phyloP scores from a whole-genome alignment of 2,888 invertebrate species.

The Listrodromus nycthemerus region DNA sequence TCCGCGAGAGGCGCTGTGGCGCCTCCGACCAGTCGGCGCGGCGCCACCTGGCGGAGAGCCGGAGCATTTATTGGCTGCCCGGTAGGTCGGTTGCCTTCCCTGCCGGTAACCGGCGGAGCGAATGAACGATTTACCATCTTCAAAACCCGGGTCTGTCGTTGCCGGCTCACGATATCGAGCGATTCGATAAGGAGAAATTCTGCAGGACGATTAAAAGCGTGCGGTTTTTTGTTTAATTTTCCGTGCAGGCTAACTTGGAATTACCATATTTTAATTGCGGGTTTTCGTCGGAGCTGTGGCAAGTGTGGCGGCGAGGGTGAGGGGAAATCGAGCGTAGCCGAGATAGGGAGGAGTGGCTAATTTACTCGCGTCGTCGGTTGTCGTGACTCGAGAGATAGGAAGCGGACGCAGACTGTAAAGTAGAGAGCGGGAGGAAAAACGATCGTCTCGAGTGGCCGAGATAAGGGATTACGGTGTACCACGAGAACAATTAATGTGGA shows the following conservation, averaged over 20 bases:
- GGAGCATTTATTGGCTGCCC: not conserved
- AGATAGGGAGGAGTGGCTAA: conserved; percentile 49
- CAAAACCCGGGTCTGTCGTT: not conserved
- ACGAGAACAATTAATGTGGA: conserved; percentile 37
- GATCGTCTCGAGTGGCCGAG: conserved; percentile 64
- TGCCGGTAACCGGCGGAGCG: conserved; percentile 51
- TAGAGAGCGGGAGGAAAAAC: conserved; percentile 50
- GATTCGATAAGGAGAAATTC: too few species aligned
- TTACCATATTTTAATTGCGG: not conserved
- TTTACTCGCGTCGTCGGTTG: conserved; percentile 54
- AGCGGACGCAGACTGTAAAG: conserved; percentile 31
- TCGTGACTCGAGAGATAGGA: conserved; percentile 54
- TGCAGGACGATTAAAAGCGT: too few species aligned
- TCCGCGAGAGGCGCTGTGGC: conserved; percentile 70
- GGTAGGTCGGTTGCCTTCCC: conserved; percentile 30
- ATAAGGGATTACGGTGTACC: conserved; percentile 20
- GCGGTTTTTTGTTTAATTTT: too few species aligned
- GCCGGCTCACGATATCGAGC: not conserved
- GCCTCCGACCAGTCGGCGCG: not conserved
- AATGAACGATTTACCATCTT: not conserved
- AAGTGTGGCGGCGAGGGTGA: not conserved
- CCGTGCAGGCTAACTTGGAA: not conserved
- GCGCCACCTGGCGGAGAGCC: conserved; percentile 70
- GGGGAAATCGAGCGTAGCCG: conserved; percentile 4
- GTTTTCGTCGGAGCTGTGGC: not conserved